phyloP scores from a whole-genome alignment of 2,797 vertebrate genomes.

The Myoxocephalus aenaeus region DNA sequence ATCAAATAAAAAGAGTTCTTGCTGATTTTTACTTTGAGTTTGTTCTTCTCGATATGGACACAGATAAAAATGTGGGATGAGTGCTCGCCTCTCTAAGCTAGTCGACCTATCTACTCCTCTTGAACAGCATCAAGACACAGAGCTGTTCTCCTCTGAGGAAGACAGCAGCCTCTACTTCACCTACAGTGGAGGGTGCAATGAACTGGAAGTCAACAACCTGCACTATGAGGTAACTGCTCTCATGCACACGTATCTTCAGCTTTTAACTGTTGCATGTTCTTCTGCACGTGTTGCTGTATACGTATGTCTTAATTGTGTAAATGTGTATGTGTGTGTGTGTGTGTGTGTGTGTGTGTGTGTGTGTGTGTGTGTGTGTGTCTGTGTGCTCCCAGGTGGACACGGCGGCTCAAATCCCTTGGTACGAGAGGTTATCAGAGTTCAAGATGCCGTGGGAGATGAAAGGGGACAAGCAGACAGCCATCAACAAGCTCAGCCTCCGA shows the following conservation, averaged over 20 bases:
- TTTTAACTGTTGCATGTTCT: neutral
- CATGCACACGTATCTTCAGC: neutral
- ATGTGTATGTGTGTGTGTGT: too few relatives aligned
- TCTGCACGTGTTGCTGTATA: neutral
- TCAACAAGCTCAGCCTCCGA: slow-evolving; percentile 90
- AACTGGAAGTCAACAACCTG: slow-evolving; percentile 92
- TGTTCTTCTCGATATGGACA: neutral
- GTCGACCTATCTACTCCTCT: neutral
- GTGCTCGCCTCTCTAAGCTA: neutral
- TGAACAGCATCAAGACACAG: slow-evolving; percentile 75
- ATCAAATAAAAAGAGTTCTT: neutral
- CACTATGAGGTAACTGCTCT: slow-evolving; percentile 89
- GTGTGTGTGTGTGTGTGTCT: slow-evolving; percentile 23
- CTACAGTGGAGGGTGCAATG: slow-evolving; percentile 89
- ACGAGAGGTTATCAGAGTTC: slow-evolving; percentile 90
- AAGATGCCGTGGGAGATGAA: slow-evolving; percentile 90
- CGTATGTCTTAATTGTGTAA: neutral
- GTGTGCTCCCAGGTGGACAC: slow-evolving; percentile 86
- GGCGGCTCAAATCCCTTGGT: slow-evolving; percentile 94
- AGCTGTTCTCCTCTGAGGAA: slow-evolving; percentile 89
- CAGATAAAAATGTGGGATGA: neutral
- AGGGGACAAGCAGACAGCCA: slow-evolving; percentile 82
- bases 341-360: slow-evolving; percentile 3
- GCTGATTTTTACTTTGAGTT: neutral
- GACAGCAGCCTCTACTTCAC: slow-evolving; percentile 98